These are phyloP conservation scores for Parazoanthus darwini DNA, from an alignment of 92 coral and sea anemone species.

Conservation along the genomic window DNA sequence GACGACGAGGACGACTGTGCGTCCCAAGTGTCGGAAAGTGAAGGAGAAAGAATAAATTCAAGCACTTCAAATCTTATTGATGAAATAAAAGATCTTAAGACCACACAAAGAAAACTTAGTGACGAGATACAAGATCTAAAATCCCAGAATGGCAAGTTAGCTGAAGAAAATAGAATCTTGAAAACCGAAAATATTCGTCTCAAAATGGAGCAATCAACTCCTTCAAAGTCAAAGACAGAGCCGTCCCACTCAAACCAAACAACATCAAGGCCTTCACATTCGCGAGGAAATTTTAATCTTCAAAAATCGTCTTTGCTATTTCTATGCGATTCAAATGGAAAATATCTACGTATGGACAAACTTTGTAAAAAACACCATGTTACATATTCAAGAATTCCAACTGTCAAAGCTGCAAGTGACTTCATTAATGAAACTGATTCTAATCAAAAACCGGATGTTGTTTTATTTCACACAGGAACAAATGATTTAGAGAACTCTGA, in stretches of 20 bases:
- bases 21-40: too few relatives aligned
- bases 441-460: conserved; percentile 4
- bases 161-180: neutral
- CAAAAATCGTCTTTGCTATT: conserved; percentile 1
- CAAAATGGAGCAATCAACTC: neutral
- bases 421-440: conserved; percentile 18
- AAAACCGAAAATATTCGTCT: conserved; percentile 3
- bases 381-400: conserved; percentile 17
- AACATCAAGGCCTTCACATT: conserved; percentile 1
- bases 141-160: conserved; percentile 1
- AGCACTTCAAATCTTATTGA: neutral
- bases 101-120: neutral
- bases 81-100: conserved; percentile 12
- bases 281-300: conserved; percentile 6
- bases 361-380: conserved; percentile 23
- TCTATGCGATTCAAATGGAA: conserved; percentile 18
- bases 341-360: conserved; percentile 22
- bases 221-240: conserved; percentile 14
- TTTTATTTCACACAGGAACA: neutral
- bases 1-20: too few relatives aligned
- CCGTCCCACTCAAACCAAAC: conserved; percentile 8
- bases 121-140: conserved; percentile 12
- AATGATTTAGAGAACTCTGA: neutral
- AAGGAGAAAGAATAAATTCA: neutral
- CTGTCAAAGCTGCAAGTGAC: conserved; percentile 24